Percentiles rank a stretch among this genome's conserved stretches.
Conservation (phyloP, 2,113 vertebrate genomes). For the Damaliscus lunatus region DNA sequence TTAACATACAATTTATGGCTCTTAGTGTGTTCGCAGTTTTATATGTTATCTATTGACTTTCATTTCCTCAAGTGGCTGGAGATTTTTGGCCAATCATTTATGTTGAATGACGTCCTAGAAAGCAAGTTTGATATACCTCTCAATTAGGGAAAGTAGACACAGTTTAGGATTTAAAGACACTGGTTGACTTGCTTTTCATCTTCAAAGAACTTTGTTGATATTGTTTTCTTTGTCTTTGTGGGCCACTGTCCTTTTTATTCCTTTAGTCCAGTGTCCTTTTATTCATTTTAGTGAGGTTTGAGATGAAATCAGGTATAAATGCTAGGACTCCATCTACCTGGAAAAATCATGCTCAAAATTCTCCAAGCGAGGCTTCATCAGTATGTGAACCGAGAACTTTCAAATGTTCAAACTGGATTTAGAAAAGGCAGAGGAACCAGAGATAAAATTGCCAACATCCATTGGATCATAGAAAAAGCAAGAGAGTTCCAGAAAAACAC, state of each 20-base stretch:
- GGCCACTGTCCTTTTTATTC: neutral
- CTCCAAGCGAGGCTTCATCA: neutral
- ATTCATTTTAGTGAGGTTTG: neutral
- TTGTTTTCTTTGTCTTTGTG: neutral
- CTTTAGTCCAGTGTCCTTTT: neutral
- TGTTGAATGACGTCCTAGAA: neutral
- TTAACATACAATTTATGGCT: neutral
- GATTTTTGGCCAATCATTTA: neutral
- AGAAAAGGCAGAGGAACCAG: neutral
- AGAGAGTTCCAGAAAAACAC: neutral
- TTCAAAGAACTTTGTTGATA: neutral
- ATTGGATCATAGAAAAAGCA: neutral
- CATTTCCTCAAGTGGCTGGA: neutral
- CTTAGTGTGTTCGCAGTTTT: neutral
- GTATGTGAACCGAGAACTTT: neutral
- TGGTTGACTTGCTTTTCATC: neutral
- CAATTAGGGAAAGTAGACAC: neutral
- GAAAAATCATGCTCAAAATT: neutral
- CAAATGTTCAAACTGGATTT: neutral
- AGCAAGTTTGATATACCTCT: neutral
- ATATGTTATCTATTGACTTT: neutral
- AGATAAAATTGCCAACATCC: neutral
- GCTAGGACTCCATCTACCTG: neutral
- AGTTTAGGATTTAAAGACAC: neutral
- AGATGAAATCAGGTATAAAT: slow-evolving; percentile 26